Evolutionary conservation across 2,888 invertebrate genomes (phyloP), one percentile per base, ranked within the genome.

Genomic region (Macroteleia sp.): DNA sequence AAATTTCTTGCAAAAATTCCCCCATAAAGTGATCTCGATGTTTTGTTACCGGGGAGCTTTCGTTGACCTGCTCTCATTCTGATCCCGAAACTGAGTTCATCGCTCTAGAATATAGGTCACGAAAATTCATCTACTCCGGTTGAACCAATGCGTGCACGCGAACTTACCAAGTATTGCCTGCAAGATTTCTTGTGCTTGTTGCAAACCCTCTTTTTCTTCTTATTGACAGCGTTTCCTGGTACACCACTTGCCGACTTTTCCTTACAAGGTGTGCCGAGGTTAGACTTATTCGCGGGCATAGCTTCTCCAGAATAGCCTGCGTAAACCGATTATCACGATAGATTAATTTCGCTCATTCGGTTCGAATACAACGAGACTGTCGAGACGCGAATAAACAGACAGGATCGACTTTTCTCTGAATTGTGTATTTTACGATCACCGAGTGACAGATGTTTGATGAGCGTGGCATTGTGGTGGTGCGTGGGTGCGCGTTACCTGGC

Each of bases 271-370:
- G 86, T 84, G 71, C 84, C 82, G 64, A 86, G 76, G 79, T 83
- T 89, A 77, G 85, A 83, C 67, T 89, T 90, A 82, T 90, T 89
- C 61, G 90, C 90, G 76, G 90, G 90, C 90, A 90, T 90, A 52
- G 66, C 48, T 19, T 12, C 8, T 16, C 4, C 10, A 19, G 28
- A 5, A 3, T 25, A 19, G n/a, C 16, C 46, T 25, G 36, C 28
- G 46, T 32, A 22, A 25, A 36, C 17, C 32, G 12, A 9, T 36
- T 46, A n/a, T 25, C 46, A 36, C 14, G 50, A 22, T 19, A n/a
- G 10, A 34, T 8, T 39, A 9, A n/a, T 30, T 10, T 2, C 30
- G 4, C 1, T 6, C 28, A 42, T 48, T 19, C 34, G 36, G n/a
- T 1, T 28, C 46, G 34, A 17, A 42, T 25, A 20, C 19, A 19